phyloP scores from a whole-genome alignment of 2,888 invertebrate species.

The Stegana nigrithorax region DNA sequence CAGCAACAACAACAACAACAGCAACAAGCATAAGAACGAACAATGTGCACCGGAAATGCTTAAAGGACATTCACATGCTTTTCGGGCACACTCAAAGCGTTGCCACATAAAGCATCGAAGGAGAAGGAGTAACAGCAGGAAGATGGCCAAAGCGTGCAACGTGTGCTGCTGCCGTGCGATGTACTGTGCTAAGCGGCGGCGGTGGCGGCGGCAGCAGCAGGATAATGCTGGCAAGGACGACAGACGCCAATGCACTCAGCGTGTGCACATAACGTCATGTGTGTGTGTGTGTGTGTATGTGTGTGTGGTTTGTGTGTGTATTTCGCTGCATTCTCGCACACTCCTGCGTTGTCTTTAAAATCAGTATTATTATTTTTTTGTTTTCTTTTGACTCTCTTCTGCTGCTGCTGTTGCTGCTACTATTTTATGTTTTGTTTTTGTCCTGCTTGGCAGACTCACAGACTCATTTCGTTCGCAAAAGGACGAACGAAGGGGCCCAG shows the following conservation, averaged over 20 bases:
- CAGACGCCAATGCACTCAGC: slow-evolving; percentile 61
- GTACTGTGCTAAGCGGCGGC: not conserved
- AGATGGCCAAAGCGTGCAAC: not conserved
- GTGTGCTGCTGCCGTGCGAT: not conserved
- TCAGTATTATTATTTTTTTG: too few relatives aligned
- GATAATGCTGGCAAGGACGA: slow-evolving; percentile 42
- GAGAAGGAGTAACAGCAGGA: slow-evolving; percentile 16
- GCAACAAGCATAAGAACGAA: slow-evolving; percentile 11
- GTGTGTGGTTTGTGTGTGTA: too few relatives aligned
- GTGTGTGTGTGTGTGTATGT: too few relatives aligned
- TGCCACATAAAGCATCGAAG: slow-evolving; percentile 32
- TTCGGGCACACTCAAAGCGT: slow-evolving; percentile 12
- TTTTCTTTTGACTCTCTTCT: too few relatives aligned
- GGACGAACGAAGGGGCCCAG: too few relatives aligned
- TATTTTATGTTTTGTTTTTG: not conserved
- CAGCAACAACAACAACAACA: slow-evolving; percentile 36
- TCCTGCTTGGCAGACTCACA: too few relatives aligned
- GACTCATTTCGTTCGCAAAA: too few relatives aligned
- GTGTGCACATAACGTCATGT: not conserved
- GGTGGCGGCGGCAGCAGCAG: not conserved
- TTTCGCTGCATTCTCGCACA: too few relatives aligned
- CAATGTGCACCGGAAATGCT: slow-evolving; percentile 59
- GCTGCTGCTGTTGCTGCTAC: slow-evolving; percentile 10
- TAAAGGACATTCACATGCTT: slow-evolving; percentile 61
- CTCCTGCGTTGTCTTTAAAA: too few relatives aligned